phyloP scores from a whole-genome alignment of 2,888 invertebrate species.

The Drosophila siamana region DNA sequence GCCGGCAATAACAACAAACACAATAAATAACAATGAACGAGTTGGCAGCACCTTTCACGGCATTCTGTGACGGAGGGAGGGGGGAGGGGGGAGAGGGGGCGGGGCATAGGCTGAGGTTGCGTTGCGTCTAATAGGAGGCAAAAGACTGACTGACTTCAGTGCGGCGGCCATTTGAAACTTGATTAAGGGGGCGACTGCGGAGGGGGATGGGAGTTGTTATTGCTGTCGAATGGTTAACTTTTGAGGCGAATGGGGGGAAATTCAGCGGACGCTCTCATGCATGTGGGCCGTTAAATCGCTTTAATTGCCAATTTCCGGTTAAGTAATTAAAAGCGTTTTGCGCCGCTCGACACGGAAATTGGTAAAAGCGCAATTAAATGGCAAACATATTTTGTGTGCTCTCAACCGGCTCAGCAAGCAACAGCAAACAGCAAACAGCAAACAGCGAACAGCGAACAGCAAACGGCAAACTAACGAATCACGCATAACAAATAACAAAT shows the following conservation, averaged over 20 bases:
- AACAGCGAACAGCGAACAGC: neutral
- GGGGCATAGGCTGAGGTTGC: too few species aligned
- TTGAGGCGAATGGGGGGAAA: slow-evolving; percentile 55
- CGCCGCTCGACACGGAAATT: slow-evolving; percentile 59
- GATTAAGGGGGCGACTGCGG: slow-evolving; percentile 72
- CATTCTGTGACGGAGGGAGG: neutral
- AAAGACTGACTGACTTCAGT: too few species aligned
- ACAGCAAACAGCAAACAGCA: too few species aligned
- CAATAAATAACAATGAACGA: slow-evolving; percentile 80
- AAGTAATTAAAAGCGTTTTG: slow-evolving; percentile 80
- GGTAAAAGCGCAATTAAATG: slow-evolving; percentile 74
- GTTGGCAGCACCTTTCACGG: slow-evolving; percentile 73
- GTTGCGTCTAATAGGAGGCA: too few species aligned
- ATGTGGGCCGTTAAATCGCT: slow-evolving; percentile 81
- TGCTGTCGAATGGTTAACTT: slow-evolving; percentile 40
- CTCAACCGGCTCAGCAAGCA: slow-evolving; percentile 12
- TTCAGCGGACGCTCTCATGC: slow-evolving; percentile 57
- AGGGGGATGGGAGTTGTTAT: slow-evolving; percentile 3
- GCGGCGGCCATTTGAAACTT: slow-evolving; percentile 75
- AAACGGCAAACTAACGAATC: slow-evolving; percentile 9
- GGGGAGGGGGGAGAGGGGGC: neutral
- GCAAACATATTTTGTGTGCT: slow-evolving; percentile 65
- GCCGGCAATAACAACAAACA: slow-evolving; percentile 80
- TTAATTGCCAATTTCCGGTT: slow-evolving; percentile 82
- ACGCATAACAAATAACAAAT: slow-evolving; percentile 17